Evolutionary conservation across 2,888 invertebrate species (phyloP), one percentile per base, ranked within the genome.

Genomic region (Panzeria rudis): DNA sequence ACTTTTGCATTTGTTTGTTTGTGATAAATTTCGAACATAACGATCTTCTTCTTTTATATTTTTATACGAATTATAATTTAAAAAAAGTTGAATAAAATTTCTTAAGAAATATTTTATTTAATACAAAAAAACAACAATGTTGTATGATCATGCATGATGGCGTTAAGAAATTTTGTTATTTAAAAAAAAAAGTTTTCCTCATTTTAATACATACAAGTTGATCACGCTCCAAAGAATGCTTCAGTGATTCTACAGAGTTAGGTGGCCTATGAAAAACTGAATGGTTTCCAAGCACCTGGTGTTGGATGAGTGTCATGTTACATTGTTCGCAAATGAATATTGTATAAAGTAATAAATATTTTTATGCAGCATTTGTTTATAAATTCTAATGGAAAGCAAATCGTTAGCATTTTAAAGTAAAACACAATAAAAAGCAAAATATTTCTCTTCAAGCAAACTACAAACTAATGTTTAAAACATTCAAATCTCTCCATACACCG

Each of bases 1-100:
- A 81, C 54, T 77, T 84, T 76, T 84, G 76, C 50, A 71, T 64
- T 79, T 76, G 41, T 66, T 68, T 44, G 20, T 50, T 44, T 82
- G 69, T 54, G 54, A 71, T 76, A 82, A 82, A 76, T 82, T 76
- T 76, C 59, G 47, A 76, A 71, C 35, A 71, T 47, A 62, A 76
- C 52, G 62, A 68, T 54, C n/a, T 44, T 17, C 25, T 54, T 23
- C 35, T 77, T 77, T 38, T 38, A 3, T 4, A 1, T 59, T 38
- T 50, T 66, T 62, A 52, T 44, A 32, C 35, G 23, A 54, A 62
- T 54, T 71, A 59, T 72, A 79, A 54, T 79, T 59, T 69, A 7
- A 61, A n/a, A n/a, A n/a, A 68, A 59, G 32, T 59, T 59, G 47
- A 68, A 59, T 68, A 56, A 38, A 61, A 79, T 20, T 80, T 80